phyloP scores from a whole-genome alignment of 2,888 invertebrate species.

The Caradrina clavipalpis region DNA sequence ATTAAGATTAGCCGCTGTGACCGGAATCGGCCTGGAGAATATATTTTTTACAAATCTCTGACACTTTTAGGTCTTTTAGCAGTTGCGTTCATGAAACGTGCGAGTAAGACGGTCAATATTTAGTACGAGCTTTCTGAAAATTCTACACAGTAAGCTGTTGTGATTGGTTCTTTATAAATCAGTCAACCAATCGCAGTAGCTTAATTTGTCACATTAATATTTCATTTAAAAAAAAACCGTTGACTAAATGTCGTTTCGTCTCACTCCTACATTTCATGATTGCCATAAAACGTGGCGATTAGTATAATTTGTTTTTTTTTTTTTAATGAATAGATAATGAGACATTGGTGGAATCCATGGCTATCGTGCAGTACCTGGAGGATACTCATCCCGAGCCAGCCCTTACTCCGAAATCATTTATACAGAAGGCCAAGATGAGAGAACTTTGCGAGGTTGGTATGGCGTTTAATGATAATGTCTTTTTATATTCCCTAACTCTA shows the following conservation, averaged over 20 bases:
- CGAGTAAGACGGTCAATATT: not conserved
- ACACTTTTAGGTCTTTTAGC: not conserved
- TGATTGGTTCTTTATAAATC: not conserved
- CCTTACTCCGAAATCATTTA: constrained; percentile 89
- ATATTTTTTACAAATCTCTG: too few species aligned
- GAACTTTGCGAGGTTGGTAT: constrained; percentile 84
- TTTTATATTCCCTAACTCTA: too few species aligned
- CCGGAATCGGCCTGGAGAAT: too few species aligned
- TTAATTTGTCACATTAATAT: not conserved
- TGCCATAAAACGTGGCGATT: not conserved
- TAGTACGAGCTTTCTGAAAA: not conserved
- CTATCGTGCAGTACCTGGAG: constrained; percentile 93
- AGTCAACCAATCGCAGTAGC: not conserved
- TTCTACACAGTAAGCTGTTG: not conserved
- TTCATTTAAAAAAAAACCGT: not conserved
- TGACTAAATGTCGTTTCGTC: not conserved
- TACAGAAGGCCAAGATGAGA: constrained; percentile 89
- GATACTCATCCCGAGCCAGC: constrained; percentile 89
- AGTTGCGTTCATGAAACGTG: not conserved
- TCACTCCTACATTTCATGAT: not conserved
- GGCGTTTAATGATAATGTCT: too few species aligned
- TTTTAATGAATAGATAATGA: constrained; percentile 74
- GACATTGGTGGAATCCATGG: constrained; percentile 86
- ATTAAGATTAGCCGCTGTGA: too few species aligned
- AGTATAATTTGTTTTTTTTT: not conserved